Conservation (phyloP, 2,113 vertebrate species). For the Stictonetta naevosa region DNA sequence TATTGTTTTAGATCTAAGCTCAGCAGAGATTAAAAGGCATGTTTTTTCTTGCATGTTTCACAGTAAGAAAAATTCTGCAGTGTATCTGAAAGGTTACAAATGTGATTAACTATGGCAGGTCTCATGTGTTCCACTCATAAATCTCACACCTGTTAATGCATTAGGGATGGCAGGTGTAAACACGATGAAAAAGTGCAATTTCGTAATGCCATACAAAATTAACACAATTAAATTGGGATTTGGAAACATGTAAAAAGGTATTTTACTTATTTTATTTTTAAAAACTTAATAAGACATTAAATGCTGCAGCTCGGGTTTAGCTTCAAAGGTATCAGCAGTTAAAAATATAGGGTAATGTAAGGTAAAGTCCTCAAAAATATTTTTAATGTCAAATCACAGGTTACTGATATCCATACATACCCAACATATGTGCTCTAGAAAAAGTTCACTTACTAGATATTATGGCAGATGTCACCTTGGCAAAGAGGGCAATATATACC, state of each 20-base stretch:
- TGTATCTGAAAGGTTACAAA: slow-evolving; percentile 75
- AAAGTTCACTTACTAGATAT: slow-evolving; percentile 19
- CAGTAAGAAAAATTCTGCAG: slow-evolving; percentile 52
- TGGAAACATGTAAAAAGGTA: background rate
- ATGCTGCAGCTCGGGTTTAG: background rate
- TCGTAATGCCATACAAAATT: slow-evolving; percentile 43
- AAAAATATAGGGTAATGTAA: background rate
- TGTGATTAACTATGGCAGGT: slow-evolving; percentile 74
- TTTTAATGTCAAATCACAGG: slow-evolving; percentile 15
- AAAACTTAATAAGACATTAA: background rate
- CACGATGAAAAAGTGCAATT: slow-evolving; percentile 58
- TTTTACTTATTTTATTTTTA: background rate
- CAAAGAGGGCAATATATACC: background rate
- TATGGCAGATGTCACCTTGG: slow-evolving; percentile 41
- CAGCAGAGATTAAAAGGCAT: slow-evolving; percentile 61
- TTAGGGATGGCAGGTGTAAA: slow-evolving; percentile 64
- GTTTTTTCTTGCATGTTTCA: slow-evolving; percentile 44
- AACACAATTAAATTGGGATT: slow-evolving; percentile 25
- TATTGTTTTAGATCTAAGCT: slow-evolving; percentile 9
- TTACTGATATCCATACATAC: slow-evolving; percentile 49
- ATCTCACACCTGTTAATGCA: slow-evolving; percentile 68
- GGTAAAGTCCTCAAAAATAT: background rate
- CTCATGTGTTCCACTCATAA: slow-evolving; percentile 70
- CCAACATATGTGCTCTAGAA: slow-evolving; percentile 48
- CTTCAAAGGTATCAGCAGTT: background rate